phyloP scores from a whole-genome alignment of 2,888 invertebrate genomes.

The Sphinx pinastri region DNA sequence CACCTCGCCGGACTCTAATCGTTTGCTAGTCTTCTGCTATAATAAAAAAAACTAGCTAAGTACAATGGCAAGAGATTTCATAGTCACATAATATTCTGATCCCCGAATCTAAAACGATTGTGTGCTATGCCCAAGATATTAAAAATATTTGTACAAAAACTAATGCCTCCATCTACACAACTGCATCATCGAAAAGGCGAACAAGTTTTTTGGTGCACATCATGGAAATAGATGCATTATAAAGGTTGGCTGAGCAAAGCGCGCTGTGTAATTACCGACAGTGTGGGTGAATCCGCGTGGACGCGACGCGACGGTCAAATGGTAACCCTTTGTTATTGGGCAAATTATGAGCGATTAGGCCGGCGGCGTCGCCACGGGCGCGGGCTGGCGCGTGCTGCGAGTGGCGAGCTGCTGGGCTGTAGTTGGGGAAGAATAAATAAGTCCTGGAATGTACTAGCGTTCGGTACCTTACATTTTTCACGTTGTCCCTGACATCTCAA shows the following conservation, averaged over 20 bases:
- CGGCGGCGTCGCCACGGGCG: slow-evolving; percentile 51
- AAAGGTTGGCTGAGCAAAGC: slow-evolving; percentile 34
- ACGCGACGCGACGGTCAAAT: slow-evolving; percentile 41
- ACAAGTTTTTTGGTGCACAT: slow-evolving; percentile 14
- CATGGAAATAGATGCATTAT: slow-evolving; percentile 31
- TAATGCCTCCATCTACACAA: too few species aligned
- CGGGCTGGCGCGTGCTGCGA: slow-evolving; percentile 51
- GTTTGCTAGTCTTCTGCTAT: too few species aligned
- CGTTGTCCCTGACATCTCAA: too few species aligned
- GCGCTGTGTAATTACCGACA: slow-evolving; percentile 53
- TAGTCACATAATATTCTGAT: too few species aligned
- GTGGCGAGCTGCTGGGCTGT: slow-evolving; percentile 24
- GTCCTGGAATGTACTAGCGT: too few species aligned
- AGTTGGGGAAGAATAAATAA: not conserved
- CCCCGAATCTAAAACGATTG: too few species aligned
- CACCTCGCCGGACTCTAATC: too few species aligned
- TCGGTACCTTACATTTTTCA: too few species aligned
- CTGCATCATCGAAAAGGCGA: not conserved
- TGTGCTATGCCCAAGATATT: too few species aligned
- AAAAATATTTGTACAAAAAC: too few species aligned
- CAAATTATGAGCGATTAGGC: slow-evolving; percentile 64
- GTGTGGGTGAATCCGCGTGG: slow-evolving; percentile 47
- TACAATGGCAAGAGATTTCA: too few species aligned
- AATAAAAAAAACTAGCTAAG: too few species aligned
- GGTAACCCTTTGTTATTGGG: slow-evolving; percentile 62